Percentiles rank a stretch among this genome's conserved stretches.
phyloP scores from a whole-genome alignment of 2,113 vertebrate genomes.

The Daboia siamensis region DNA sequence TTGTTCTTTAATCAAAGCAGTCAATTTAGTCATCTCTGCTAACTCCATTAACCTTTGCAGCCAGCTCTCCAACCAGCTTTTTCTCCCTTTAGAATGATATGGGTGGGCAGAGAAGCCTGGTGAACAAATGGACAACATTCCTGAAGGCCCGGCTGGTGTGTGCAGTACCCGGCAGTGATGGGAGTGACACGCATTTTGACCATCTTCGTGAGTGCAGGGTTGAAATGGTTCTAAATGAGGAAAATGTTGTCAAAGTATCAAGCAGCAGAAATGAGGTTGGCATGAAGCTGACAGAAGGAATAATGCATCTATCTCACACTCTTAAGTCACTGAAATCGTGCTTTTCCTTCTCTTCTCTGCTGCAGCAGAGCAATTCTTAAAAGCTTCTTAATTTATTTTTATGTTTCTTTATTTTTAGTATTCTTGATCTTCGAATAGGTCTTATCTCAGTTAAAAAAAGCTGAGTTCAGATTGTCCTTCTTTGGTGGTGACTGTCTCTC shows the following conservation, averaged over 20 bases:
- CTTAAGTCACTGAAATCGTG: neutral
- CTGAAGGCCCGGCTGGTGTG: constrained; percentile 93
- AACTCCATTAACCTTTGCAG: too few species aligned
- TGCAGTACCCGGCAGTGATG: constrained; percentile 81
- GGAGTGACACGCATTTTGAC: constrained; percentile 90
- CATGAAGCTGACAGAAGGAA: neutral
- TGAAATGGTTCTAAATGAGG: neutral
- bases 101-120: constrained; percentile 92
- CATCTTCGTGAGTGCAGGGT: constrained; percentile 84
- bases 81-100: constrained; percentile 82
- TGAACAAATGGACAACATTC: constrained; percentile 98
- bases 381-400: neutral
- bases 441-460: neutral
- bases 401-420: neutral
- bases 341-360: neutral
- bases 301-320: neutral
- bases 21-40: too few species aligned
- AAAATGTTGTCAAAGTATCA: neutral
- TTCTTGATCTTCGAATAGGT: neutral
- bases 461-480: neutral
- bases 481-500: neutral
- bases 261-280: neutral
- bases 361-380: too few species aligned
- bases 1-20: too few species aligned
- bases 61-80: neutral